A percentile compares a stretch with the other conserved stretches of the same genome.
Evolutionary conservation across 2,888 invertebrate species (phyloP).

Genomic region (Sturmia bella): DNA sequence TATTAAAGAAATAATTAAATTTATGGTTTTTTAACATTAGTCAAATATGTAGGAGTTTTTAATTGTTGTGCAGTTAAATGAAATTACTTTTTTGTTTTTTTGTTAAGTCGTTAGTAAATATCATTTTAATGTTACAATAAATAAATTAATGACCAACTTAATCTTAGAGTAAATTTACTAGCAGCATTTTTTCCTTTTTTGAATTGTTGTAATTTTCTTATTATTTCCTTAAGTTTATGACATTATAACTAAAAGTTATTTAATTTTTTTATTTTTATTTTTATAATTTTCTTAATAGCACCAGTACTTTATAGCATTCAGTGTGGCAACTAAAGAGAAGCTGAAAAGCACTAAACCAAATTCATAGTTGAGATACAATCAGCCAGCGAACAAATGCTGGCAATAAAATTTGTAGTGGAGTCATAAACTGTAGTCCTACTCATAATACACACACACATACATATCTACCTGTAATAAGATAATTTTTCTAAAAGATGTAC

Average conservation of each 20-base stretch:
- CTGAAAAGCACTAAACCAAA: conserved; percentile 43
- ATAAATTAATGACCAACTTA: conserved; percentile 56
- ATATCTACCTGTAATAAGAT: conserved; percentile 49
- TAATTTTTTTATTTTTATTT: conserved; percentile 36
- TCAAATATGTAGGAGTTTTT: conserved; percentile 31
- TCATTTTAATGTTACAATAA: conserved; percentile 50
- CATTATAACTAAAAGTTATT: conserved; percentile 60
- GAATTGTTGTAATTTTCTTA: neutral
- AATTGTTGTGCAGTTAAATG: neutral
- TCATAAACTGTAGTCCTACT: conserved; percentile 55
- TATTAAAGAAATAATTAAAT: conserved; percentile 15
- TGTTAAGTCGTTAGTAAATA: conserved; percentile 29
- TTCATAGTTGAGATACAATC: conserved; percentile 47
- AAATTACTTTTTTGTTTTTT: neutral
- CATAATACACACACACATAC: too few relatives aligned
- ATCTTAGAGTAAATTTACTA: conserved; percentile 62
- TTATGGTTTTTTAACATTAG: neutral
- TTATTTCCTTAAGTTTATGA: conserved; percentile 41
- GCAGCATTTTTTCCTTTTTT: conserved; percentile 29
- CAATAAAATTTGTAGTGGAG: conserved; percentile 33
- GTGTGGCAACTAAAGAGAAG: conserved; percentile 21
- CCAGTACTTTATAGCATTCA: conserved; percentile 23
- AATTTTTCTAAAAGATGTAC: conserved; percentile 45
- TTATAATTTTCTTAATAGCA: conserved; percentile 22
- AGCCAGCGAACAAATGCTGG: conserved; percentile 12